Evolutionary conservation across 1,140 invertebrate genomes (phyloP).

Genomic region (Drosophila busckii): DNA sequence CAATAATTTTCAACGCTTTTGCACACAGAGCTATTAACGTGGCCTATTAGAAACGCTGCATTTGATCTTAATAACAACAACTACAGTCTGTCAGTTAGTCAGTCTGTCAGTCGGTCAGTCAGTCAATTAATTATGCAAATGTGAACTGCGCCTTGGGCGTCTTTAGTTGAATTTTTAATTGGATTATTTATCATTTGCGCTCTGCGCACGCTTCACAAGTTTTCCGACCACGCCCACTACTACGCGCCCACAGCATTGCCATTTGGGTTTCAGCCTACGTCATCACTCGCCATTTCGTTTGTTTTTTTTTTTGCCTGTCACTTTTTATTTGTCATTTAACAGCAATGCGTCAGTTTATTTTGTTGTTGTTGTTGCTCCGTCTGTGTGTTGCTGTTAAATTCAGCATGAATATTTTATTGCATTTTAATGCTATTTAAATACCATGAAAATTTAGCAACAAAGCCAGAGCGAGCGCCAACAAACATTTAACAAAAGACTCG

Average conservation of each 20-base stretch:
- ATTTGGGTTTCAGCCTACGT: too few relatives aligned
- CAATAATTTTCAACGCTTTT: too few relatives aligned
- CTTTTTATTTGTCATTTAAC: constrained; percentile 55
- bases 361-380: constrained; percentile 12
- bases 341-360: constrained; percentile 47
- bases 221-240: not conserved
- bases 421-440: constrained; percentile 56
- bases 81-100: too few relatives aligned
- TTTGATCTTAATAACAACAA: not conserved
- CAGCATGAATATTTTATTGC: constrained; percentile 56
- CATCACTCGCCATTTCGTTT: constrained; percentile 20
- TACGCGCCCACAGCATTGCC: too few relatives aligned
- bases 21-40: too few relatives aligned
- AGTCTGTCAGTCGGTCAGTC: too few relatives aligned
- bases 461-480: too few relatives aligned
- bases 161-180: constrained; percentile 34
- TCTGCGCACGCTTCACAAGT: constrained; percentile 5
- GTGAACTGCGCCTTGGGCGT: constrained; percentile 25
- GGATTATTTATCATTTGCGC: constrained; percentile 36
- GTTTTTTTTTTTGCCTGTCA: not conserved
- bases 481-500: too few relatives aligned
- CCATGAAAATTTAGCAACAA: constrained; percentile 20
- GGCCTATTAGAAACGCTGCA: too few relatives aligned
- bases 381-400: constrained; percentile 31
- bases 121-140: constrained; percentile 6